Evolutionary conservation across 2,113 vertebrate species (phyloP).

Genomic region (Hypanus sabinus): DNA sequence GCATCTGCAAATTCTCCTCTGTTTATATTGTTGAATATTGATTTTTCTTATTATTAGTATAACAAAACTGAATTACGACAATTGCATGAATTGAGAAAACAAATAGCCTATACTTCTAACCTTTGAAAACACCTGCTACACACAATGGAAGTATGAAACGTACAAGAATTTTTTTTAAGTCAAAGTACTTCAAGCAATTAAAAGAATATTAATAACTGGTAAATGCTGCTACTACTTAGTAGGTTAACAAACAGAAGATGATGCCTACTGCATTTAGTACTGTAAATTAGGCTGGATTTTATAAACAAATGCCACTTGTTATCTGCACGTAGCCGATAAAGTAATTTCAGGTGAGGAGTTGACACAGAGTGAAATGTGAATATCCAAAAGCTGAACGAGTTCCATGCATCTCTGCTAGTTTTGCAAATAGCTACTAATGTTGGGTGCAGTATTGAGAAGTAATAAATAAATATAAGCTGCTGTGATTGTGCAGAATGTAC

Average conservation of each 20-base stretch:
- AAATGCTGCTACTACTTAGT: background rate
- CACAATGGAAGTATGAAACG: background rate
- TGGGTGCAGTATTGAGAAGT: background rate
- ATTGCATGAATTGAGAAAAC: background rate
- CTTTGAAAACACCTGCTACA: background rate
- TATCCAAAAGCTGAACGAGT: background rate
- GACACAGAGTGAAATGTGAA: background rate
- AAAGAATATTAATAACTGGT: background rate
- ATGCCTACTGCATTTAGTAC: background rate
- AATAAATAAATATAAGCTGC: background rate
- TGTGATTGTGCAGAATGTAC: background rate
- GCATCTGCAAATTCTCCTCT: too few species aligned
- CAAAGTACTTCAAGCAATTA: background rate
- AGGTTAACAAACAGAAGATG: background rate
- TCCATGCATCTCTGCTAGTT: background rate
- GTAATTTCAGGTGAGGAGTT: too few species aligned
- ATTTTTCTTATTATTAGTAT: background rate
- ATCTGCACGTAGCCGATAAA: too few species aligned
- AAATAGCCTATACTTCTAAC: background rate
- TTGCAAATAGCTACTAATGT: background rate
- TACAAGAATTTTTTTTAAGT: background rate
- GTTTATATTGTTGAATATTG: background rate
- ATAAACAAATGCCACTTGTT: too few species aligned
- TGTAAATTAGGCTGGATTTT: background rate
- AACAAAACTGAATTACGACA: background rate